Base-by-base conservation (phyloP, 2,797 vertebrate genomes). In the Euthynnus affinis region DNA sequence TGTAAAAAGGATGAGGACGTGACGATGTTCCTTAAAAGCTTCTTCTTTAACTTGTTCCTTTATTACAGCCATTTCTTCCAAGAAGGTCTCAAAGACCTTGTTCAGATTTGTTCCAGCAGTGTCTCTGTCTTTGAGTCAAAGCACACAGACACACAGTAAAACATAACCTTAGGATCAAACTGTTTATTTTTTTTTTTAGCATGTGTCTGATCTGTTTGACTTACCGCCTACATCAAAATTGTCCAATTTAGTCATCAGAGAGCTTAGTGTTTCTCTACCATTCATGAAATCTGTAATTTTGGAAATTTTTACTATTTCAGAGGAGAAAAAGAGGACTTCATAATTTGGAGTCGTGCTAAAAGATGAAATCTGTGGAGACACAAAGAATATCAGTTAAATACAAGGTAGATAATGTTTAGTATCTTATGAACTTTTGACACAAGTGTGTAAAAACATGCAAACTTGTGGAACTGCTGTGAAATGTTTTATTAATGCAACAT, bases 331-430 rank as follows among this genome's bases (percentile, higher is more conserved):
- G 23, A 84, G 0, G 1, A 94, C 81, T 13, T 93, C 90, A 71
- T 94, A 94, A 75, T 94, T 94, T 71, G 94, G 94, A 52, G 58
- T 59, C 58, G 92, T 89, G 0, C 5, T 15, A 59, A 94, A 93
- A 23, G 81, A 78, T 17, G 89, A 2, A 77, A 94, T 91, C 94
- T 94, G 86, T 51, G 53, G 78, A 85, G 23, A 76, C 22, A 83
- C 12, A 68, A 69, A 53, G 23, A 17, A 68, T 34, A 63, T 37
- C 1, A n/a, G 42, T 57, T 46, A 48, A 59, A 49, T 5, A 59
- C 5, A 14, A 59, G 1, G 1, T 53, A 29, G 1, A 6, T 58
- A 13, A 51, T 34, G 17, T 65, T 66, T 9, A 49, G 18, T 52
- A 6, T 17, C 32, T 0, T 52, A 9, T 23, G 17, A 62, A 34